Evolutionary conservation across 2,113 vertebrate genomes (phyloP).

Genomic region (Pluvialis apricaria): DNA sequence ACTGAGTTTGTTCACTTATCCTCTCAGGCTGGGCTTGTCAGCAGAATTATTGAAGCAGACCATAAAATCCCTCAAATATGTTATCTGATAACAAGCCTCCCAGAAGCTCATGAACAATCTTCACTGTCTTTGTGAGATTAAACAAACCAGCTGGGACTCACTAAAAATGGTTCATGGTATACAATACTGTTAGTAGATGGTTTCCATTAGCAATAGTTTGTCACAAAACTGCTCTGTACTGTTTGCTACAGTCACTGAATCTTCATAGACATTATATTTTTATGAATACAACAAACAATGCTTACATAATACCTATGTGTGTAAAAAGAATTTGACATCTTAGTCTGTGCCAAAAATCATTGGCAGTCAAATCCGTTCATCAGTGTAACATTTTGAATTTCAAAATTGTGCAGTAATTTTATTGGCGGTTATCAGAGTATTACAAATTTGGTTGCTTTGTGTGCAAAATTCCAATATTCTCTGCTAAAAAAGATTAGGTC

Average conservation of each 20-base stretch:
- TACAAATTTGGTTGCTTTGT: neutral
- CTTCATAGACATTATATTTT: neutral
- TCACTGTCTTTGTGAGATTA: constrained; percentile 19
- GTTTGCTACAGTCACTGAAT: neutral
- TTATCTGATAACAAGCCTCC: constrained; percentile 28
- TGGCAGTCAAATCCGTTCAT: neutral
- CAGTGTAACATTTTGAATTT: neutral
- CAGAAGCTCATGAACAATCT: constrained; percentile 12
- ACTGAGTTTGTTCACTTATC: constrained; percentile 2
- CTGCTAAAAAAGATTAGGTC: neutral
- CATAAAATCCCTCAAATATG: constrained; percentile 9
- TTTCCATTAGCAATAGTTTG: neutral
- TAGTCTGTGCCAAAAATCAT: neutral
- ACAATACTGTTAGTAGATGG: neutral
- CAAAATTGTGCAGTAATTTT: neutral
- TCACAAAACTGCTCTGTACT: neutral
- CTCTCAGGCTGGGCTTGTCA: constrained; percentile 17
- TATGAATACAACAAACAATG: neutral
- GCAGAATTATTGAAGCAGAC: constrained; percentile 36
- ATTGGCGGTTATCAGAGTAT: neutral
- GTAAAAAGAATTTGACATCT: neutral
- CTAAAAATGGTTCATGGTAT: neutral
- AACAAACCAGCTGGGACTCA: constrained; percentile 7
- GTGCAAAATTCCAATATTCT: neutral
- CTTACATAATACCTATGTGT: neutral